Conservation (phyloP, 2,797 vertebrate genomes). For the Sebastes oblongus region DNA sequence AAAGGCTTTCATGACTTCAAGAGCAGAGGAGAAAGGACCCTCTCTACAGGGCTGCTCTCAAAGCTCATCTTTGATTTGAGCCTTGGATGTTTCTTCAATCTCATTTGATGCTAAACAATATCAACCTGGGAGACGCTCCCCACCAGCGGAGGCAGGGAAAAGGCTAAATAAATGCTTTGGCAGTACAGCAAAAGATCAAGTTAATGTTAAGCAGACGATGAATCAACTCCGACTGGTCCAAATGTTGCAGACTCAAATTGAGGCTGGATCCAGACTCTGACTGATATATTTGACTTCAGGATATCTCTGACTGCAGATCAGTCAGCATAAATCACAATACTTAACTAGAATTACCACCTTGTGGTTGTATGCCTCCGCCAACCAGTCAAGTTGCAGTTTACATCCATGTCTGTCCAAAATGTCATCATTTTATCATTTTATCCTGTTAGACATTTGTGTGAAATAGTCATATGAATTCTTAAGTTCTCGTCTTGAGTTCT, state of each 20-base stretch:
- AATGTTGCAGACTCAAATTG: not conserved
- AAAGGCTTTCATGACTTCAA: conserved; percentile 41
- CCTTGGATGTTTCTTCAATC: conserved; percentile 2
- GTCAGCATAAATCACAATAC: too few relatives aligned
- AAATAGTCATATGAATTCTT: too few relatives aligned
- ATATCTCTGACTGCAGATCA: too few relatives aligned
- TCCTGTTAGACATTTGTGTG: too few relatives aligned
- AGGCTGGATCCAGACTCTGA: not conserved
- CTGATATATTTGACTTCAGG: too few relatives aligned
- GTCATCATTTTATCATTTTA: too few relatives aligned
- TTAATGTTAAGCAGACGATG: not conserved
- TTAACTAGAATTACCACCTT: too few relatives aligned
- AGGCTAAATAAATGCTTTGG: not conserved
- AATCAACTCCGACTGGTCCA: not conserved
- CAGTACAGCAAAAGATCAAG: not conserved
- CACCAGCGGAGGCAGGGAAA: not conserved
- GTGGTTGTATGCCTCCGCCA: too few relatives aligned
- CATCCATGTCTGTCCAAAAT: too few relatives aligned
- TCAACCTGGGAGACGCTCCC: not conserved
- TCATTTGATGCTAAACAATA: not conserved
- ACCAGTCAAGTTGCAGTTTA: too few relatives aligned
- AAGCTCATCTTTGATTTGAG: conserved; percentile 20
- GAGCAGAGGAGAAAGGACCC: not conserved
- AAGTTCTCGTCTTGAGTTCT: too few relatives aligned
- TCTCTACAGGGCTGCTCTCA: conserved; percentile 6